Base-by-base conservation (phyloP, 2,797 vertebrate genomes). In the Chelon labrosus region DNA sequence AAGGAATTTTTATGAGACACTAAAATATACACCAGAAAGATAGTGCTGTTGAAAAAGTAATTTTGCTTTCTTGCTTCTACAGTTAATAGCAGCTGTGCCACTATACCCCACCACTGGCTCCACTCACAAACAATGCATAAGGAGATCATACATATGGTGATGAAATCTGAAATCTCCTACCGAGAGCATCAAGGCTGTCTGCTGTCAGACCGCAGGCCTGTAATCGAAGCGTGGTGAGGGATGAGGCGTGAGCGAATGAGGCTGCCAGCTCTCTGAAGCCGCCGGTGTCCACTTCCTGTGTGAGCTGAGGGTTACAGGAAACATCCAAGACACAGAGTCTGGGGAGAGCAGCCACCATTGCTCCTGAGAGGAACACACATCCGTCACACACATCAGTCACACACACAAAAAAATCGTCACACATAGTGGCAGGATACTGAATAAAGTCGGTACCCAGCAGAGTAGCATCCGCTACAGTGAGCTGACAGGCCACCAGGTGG, bases 401-500 rank as follows among this genome's bases (percentile, higher is more conserved):
- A 35, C 31, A 35, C 31, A 22, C 3, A 31, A 4, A 31, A 7
- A 31, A 31, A 31, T 31, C 31, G 7, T 31, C 31, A 31, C 31
- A 31, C 31, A 31, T 31, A 35, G 31, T 35, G 7, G 6, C 31
- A 35, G 31, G 31, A 35, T 35, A 8, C 42, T 8, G 42, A 2
- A 5, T 9, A 10, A 8, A 37, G 52, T 10, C 5, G 4, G 20
- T 51, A 84, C 82, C 96, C 55, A 98, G 87, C 10, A 89, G 89
- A 0, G 87, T 13, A 2, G 93, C 93, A 41, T 99, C 97, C 2
- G 91, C 90, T 17, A 90, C 89, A 0, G 89, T 95, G 13, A 98
- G 94, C 81, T 90, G 91, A 41, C 96, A 97, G 67, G 96, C 93
- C 11, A 94, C 94, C n/a, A 98, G 84, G 87, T 94, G 94, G 44